Evolutionary conservation across 2,888 invertebrate genomes (phyloP).

Genomic region (Chaetogeoica ovagalla): DNA sequence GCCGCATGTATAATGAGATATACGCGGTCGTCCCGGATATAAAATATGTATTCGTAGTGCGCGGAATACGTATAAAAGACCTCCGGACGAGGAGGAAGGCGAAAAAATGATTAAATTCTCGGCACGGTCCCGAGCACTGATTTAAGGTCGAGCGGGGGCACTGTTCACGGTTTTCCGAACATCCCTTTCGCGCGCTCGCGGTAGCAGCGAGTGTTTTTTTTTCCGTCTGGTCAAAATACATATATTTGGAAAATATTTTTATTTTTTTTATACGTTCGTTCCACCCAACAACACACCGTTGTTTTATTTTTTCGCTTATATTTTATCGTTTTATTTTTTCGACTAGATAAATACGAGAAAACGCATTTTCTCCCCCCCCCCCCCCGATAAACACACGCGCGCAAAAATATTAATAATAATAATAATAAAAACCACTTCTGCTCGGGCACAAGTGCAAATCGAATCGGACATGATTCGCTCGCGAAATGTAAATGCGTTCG

Average conservation of each 20-base stretch:
- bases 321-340: background rate
- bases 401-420: no score
- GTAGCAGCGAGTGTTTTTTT: background rate
- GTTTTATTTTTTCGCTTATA: background rate
- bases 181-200: background rate
- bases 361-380: no score
- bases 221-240: slow-evolving; percentile 40
- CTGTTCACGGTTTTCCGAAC: slow-evolving; percentile 31
- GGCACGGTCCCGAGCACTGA: slow-evolving; percentile 46
- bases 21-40: slow-evolving; percentile 46
- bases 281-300: background rate
- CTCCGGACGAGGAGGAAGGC: background rate
- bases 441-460: no score
- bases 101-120: slow-evolving; percentile 50
- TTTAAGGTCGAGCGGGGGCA: slow-evolving; percentile 47
- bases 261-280: background rate
- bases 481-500: no score
- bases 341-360: no score
- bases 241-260: slow-evolving; percentile 34
- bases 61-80: slow-evolving; percentile 15
- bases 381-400: no score
- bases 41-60: slow-evolving; percentile 49
- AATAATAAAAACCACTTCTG: no score
- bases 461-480: no score
- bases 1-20: slow-evolving; percentile 52